These are phyloP conservation scores for Triplophysa tibetana DNA, from an alignment of 2,113 vertebrate genomes.

Conservation along the genomic window DNA sequence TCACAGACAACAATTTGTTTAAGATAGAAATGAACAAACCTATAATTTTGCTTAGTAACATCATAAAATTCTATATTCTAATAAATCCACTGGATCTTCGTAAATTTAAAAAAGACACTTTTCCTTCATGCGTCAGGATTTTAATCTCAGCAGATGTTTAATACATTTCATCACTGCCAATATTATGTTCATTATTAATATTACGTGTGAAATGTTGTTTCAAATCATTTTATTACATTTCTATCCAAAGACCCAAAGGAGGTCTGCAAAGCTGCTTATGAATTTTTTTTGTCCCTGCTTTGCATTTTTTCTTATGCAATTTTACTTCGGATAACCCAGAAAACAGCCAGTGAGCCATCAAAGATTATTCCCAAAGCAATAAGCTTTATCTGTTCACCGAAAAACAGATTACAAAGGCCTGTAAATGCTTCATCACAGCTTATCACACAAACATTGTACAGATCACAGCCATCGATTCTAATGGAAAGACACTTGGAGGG, in stretches of 20 bases:
- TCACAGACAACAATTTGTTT: background rate
- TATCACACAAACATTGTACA: slow-evolving; percentile 61
- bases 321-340: slow-evolving; percentile 49
- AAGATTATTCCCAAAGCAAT: slow-evolving; percentile 59
- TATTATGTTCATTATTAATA: slow-evolving; percentile 14
- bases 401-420: slow-evolving; percentile 57
- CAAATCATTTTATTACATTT: slow-evolving; percentile 40
- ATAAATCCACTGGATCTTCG: background rate
- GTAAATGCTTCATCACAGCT: slow-evolving; percentile 57
- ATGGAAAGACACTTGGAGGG: slow-evolving; percentile 56
- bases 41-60: background rate
- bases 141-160: background rate
- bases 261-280: slow-evolving; percentile 37
- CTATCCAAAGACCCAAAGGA: slow-evolving; percentile 13
- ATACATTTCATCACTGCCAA: slow-evolving; percentile 7
- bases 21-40: background rate
- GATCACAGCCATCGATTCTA: slow-evolving; percentile 61
- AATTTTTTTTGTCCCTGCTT: slow-evolving; percentile 33
- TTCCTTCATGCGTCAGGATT: background rate
- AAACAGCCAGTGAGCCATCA: slow-evolving; percentile 55
- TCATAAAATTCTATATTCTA: too few relatives aligned
- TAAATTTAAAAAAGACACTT: too few relatives aligned
- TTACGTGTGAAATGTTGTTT: slow-evolving; percentile 18
- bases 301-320: slow-evolving; percentile 40
- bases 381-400: slow-evolving; percentile 56